Evolutionary conservation across 2,797 vertebrate genomes (phyloP), one percentile per base, ranked within the genome.

Genomic region (Melanotaenia trifasciata): DNA sequence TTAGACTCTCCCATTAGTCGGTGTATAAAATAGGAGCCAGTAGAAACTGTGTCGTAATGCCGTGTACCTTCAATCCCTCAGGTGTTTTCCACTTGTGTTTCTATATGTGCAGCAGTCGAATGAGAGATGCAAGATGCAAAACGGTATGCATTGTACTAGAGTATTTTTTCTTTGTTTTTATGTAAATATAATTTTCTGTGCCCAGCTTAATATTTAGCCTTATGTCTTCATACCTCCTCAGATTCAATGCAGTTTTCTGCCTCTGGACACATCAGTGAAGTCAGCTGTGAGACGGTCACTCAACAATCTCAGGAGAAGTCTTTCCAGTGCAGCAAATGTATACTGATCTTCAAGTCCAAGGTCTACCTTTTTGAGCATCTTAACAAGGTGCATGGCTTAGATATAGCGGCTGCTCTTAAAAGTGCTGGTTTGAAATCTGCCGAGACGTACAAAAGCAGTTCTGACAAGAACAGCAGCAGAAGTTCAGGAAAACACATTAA

Each of bases 361-460:
- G 93, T 94, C 58, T 96, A 95, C 78, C 95, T 98, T 67, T 94
- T 94, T 65, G 95, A 97, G 70, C 97, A 98, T 78, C 95, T 96
- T 2, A 94, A 91, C 60, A 94, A 96, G 53, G 95, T 95, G 73
- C 97, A 97, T 57, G 93, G 92, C 38, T 50, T 83, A 7, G 65
- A 77, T 79, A 83, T 94, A 33, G 93, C 95, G 56, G 13, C 62
- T 5, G 75, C 84, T n/a, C 64, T 87, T 18, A 91, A 61, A 79
- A 93, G 93, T 50, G 94, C 92, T 64, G 94, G 90, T 84, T 90
- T 94, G 0, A 80, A 81, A 10, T 90, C 84, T n/a, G n/a, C 90
- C 3, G 85, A 76, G 12, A 54, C 90, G 36, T 47, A 87, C 64
- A 87, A 92, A 70, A 30, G 24, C 20, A 92, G 90, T 74, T 88